phyloP scores from a whole-genome alignment of 2,113 vertebrate species.

The Sturnira hondurensis region DNA sequence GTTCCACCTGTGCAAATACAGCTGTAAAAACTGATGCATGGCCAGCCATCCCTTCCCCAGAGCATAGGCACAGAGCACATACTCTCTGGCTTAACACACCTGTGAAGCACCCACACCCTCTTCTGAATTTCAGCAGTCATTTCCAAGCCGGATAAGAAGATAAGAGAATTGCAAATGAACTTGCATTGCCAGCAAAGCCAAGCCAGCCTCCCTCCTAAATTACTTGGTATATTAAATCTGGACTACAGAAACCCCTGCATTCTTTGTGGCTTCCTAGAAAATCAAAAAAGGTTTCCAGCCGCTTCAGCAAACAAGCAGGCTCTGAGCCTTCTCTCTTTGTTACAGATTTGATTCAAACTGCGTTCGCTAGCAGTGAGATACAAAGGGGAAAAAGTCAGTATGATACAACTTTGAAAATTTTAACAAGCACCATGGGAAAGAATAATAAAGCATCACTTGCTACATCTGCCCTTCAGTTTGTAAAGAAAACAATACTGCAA shows the following conservation, averaged over 20 bases:
- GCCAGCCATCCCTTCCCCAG: constrained; percentile 22
- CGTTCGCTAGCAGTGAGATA: constrained; percentile 53
- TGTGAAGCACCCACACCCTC: not conserved
- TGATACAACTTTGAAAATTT: constrained; percentile 65
- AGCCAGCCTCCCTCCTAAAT: constrained; percentile 45
- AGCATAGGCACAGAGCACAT: not conserved
- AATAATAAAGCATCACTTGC: constrained; percentile 69
- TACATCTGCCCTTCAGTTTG: constrained; percentile 66
- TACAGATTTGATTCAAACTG: constrained; percentile 71
- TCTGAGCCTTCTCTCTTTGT: constrained; percentile 65
- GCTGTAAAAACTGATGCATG: constrained; percentile 69
- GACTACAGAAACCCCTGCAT: constrained; percentile 11
- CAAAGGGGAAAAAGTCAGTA: constrained; percentile 49
- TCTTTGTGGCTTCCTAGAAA: constrained; percentile 50
- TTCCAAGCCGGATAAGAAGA: constrained; percentile 25
- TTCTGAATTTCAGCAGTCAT: constrained; percentile 44
- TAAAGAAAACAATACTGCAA: constrained; percentile 59
- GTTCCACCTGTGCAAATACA: constrained; percentile 73
- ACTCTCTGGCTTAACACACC: not conserved
- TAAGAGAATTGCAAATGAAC: constrained; percentile 69
- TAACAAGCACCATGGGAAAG: constrained; percentile 57
- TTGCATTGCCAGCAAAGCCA: constrained; percentile 48
- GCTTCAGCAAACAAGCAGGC: constrained; percentile 65
- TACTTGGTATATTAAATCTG: constrained; percentile 37
- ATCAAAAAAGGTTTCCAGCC: constrained; percentile 69